phyloP scores from a whole-genome alignment of 2,113 vertebrate genomes.

The Microtus oregoni region DNA sequence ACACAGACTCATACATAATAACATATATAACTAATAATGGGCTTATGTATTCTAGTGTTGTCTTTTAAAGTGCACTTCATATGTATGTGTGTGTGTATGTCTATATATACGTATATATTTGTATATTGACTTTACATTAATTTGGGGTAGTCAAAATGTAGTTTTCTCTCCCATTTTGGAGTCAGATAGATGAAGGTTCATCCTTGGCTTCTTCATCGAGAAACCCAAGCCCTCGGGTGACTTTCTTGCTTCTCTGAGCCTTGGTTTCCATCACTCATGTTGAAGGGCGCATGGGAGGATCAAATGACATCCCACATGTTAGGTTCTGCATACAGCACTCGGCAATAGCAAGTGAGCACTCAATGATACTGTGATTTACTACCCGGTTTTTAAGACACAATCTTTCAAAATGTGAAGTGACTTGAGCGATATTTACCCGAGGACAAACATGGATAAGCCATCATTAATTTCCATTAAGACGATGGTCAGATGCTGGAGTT shows the following conservation, averaged over 20 bases:
- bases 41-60: background rate
- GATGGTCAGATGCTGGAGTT: background rate
- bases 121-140: background rate
- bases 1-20: background rate
- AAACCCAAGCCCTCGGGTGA: background rate
- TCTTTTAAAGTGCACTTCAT: background rate
- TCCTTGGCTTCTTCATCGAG: background rate
- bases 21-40: background rate
- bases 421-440: background rate
- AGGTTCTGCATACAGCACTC: background rate
- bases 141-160: background rate
- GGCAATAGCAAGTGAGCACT: background rate
- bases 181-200: background rate
- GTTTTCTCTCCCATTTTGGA: background rate
- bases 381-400: background rate
- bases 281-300: background rate
- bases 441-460: background rate
- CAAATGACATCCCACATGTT: background rate
- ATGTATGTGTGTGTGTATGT: background rate
- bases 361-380: background rate
- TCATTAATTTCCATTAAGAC: constrained; percentile 32
- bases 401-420: background rate
- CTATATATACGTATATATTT: background rate
- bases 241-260: background rate
- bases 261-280: background rate